These are phyloP conservation scores for Manis crassicaudata DNA, from an alignment of 2,797 vertebrate genomes.

Conservation along the genomic window DNA sequence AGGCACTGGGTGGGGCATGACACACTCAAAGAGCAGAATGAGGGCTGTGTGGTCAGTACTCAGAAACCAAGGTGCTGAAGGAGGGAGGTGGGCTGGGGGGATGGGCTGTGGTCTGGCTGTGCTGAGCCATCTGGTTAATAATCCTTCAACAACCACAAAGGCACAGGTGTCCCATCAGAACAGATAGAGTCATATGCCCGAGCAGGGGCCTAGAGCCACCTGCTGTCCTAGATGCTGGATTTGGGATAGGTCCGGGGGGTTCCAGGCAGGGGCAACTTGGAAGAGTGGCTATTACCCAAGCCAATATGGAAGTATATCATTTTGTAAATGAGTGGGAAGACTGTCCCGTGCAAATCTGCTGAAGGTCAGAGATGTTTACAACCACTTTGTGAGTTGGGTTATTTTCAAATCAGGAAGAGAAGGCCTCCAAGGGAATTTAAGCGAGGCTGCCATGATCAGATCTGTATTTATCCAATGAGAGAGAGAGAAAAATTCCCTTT, in stretches of 20 bases:
- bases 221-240: background rate
- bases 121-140: background rate
- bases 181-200: background rate
- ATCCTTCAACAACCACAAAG: background rate
- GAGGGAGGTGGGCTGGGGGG: rapidly evolving
- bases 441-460: background rate
- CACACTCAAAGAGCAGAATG: background rate
- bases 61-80: background rate
- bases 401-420: background rate
- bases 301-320: background rate
- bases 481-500: background rate
- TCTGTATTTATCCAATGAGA: background rate
- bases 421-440: background rate
- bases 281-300: background rate
- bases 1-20: background rate
- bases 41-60: background rate
- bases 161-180: background rate
- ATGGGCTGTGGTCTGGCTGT: background rate
- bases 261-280: background rate
- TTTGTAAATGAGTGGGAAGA: background rate
- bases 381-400: background rate
- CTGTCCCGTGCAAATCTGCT: background rate
- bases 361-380: background rate
- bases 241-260: background rate
- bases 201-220: background rate